Base-by-base conservation (phyloP, 2,888 invertebrate species). In the Urechis unicinctus region DNA sequence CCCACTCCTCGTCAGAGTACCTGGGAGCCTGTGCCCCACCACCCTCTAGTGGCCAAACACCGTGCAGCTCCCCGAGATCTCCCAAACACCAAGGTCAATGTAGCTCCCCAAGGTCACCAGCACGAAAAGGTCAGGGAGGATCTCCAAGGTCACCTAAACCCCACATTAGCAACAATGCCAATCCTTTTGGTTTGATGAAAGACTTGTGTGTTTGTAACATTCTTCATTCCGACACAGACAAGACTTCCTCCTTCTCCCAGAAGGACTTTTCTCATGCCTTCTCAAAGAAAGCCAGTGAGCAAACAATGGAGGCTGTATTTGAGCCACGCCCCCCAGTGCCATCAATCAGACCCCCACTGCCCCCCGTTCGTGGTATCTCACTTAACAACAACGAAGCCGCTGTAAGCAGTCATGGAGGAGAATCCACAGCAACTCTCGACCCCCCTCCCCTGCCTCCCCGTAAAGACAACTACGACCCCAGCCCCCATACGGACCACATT, bases 201-300 rank as follows among this genome's bases (percentile, higher is more conserved):
- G 73, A 75, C 56, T 59, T 76, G 17, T 72, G 71, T n/a, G 71
- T 75, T 25, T 68, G 70, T 9, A 75, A 75, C 61, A 73, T 75
- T 46, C 66, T 70, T 52, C 55, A 71, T 4, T 63, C 56, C 25
- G 74, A 74, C 36, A 60, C 60, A 2, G 73, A 74, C 56, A 76
- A 76, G 56, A 74, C 71, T 5, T 67, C 65, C 54, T 66, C 69
- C 30, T 75, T 76, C 61, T 45, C 50, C 9, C 49, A 36, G 9
- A 75, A 75, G 58, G 60, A 63, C 50, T 62, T 63, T 54, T 60
- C 58, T 43, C 59, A 56, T 36, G 41, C 58, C 43, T 63, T 60
- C 42, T 25, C 22, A 28, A 62, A 62, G 49, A 42, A 57, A n/a
- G 30, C 21, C 25, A 21, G 17, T 21, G 9, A 9, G 6, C 17